These are phyloP conservation scores for Pseudanteris insignis DNA, from an alignment of 2,888 invertebrate genomes.

Conservation along the genomic window DNA sequence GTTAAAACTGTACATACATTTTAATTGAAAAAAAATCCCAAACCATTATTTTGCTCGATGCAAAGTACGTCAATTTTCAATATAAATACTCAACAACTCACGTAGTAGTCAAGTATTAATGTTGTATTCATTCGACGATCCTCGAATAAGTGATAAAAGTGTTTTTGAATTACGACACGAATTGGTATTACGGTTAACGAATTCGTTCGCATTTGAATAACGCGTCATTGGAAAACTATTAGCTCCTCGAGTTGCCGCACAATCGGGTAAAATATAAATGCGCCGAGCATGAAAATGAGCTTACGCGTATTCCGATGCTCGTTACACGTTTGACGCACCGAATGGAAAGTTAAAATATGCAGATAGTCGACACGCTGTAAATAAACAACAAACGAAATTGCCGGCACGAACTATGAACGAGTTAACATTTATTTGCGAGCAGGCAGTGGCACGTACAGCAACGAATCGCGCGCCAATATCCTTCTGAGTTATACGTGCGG, in stretches of 20 bases:
- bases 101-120: no score
- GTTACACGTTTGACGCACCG: slow-evolving; percentile 24
- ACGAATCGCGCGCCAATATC: slow-evolving; percentile 2
- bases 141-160: background rate
- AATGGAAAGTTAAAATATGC: slow-evolving; percentile 44
- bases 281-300: slow-evolving; percentile 29
- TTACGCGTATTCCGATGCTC: slow-evolving; percentile 18
- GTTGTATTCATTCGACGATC: no score
- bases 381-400: slow-evolving; percentile 41
- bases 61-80: no score
- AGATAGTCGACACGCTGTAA: slow-evolving; percentile 35
- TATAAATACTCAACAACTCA: no score
- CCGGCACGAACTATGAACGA: slow-evolving; percentile 39
- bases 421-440: slow-evolving; percentile 40
- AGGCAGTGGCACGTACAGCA: slow-evolving; percentile 29
- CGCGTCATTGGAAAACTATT: slow-evolving; percentile 22
- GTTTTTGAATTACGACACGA: background rate
- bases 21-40: no score
- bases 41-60: no score
- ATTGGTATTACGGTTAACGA: background rate
- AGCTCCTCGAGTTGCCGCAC: slow-evolving; percentile 10
- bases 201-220: slow-evolving; percentile 19
- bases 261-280: slow-evolving; percentile 25
- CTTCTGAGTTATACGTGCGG: slow-evolving; percentile 10
- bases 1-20: no score